Conservation (phyloP, 2,888 invertebrate species). For the Acrobasis consociella region DNA sequence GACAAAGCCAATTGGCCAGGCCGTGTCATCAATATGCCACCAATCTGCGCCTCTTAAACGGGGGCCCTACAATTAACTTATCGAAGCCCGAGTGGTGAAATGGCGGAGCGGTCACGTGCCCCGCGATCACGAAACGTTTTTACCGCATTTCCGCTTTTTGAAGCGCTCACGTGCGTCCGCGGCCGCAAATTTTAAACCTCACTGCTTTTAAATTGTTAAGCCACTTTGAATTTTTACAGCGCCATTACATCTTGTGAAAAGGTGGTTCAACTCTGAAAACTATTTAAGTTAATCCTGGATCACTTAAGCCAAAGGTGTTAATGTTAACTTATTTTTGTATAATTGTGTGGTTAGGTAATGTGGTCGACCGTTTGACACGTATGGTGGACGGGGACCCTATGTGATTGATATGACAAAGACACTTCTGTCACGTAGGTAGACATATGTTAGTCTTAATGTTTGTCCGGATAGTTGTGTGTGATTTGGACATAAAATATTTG, state of each 20-base stretch:
- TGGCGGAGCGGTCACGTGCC: slow-evolving; percentile 57
- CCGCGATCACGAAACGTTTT: slow-evolving; percentile 69
- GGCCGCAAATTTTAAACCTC: slow-evolving; percentile 42
- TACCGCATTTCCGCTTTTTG: slow-evolving; percentile 66
- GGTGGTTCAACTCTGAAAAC: slow-evolving; percentile 7
- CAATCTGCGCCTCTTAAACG: neutral
- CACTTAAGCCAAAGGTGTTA: neutral
- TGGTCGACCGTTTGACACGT: too few relatives aligned
- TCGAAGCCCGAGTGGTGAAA: slow-evolving; percentile 19
- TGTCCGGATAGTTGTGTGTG: too few relatives aligned
- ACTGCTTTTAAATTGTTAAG: slow-evolving; percentile 33
- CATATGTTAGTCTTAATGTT: too few relatives aligned
- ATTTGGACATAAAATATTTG: too few relatives aligned
- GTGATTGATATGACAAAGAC: too few relatives aligned
- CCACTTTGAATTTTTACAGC: slow-evolving; percentile 19
- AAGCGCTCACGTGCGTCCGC: slow-evolving; percentile 49
- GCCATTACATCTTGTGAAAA: slow-evolving; percentile 15
- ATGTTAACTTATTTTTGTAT: too few relatives aligned
- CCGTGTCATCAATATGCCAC: slow-evolving; percentile 10
- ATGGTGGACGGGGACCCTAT: too few relatives aligned
- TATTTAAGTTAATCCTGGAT: neutral
- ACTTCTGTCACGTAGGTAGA: too few relatives aligned
- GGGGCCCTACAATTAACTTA: slow-evolving; percentile 19
- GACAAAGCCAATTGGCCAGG: neutral
- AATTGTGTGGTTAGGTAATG: too few relatives aligned